Base-by-base conservation (phyloP, 1,140 invertebrate genomes). In the Coboldia fuscipes region DNA sequence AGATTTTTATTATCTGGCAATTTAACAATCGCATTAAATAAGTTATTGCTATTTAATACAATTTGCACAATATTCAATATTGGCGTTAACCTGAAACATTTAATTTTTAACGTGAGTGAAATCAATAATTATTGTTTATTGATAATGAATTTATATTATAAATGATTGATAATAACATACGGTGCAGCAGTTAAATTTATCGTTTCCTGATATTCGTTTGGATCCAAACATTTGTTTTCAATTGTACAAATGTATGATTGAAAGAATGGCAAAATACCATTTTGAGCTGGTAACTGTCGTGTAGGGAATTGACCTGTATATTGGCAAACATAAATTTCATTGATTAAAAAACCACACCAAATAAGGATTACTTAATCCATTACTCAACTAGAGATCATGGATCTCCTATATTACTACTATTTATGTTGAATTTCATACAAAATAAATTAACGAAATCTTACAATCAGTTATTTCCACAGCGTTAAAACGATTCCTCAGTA, bases 241-340 rank as follows among this genome's bases (percentile, higher is more conserved):
- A 72, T 51, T 40, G 60, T 68, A 47, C 71, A 74, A 17, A 73
- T 61, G 42, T 70, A 73, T 13, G 66, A 72, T 44, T 72, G 70
- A 15, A 71, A 56, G 42, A 71, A 70, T 2, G 62, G 64, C 12
- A 72, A 41, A 17, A 72, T 46, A 3, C 69, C 68, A 38, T 63
- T 56, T 34, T 61, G 65, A 43, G 46, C 61, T 56, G 42, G 71
- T 47, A 74, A 49, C 27, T 66, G 59, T 10, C 70, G 59, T 4
- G 70, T 66, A 4, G 66, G 60, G 46, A 68, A 74, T 45, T 69
- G 65, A 49, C 60, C 60, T 62, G 43, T 1, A 36, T 19, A 41
- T 13, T 13, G 26, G 28, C 18, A 32, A 36, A 26, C 14, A 38
- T 21, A 37, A 31, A 37, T 33, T 35, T 13, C n/a, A 23, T 31